phyloP scores from a whole-genome alignment of 2,797 vertebrate species.

The Sebastes elongatus region DNA sequence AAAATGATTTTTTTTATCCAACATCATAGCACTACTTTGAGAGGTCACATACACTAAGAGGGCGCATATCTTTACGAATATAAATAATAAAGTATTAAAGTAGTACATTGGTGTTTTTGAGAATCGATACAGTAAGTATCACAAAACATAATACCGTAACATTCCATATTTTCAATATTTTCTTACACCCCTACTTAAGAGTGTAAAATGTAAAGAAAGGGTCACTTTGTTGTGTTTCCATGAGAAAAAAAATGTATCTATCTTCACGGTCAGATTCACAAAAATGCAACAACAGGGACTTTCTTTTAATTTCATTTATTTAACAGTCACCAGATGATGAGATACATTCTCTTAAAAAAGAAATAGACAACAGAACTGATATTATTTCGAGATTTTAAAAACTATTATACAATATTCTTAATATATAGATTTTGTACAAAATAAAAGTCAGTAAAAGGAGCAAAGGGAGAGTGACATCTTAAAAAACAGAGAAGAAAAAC shows the following conservation, averaged over 20 bases:
- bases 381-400: conserved; percentile 83
- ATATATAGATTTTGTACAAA: conserved; percentile 89
- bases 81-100: too few species aligned
- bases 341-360: conserved; percentile 89
- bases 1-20: too few species aligned
- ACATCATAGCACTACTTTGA: too few species aligned
- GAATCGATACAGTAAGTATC: too few species aligned
- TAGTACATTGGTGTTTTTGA: too few species aligned
- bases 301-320: conserved; percentile 84
- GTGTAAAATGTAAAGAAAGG: conserved; percentile 4
- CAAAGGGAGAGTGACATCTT: conserved; percentile 70
- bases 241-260: not conserved
- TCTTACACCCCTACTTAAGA: too few species aligned
- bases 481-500: conserved; percentile 66
- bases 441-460: conserved; percentile 82
- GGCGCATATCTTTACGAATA: too few species aligned
- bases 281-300: not conserved
- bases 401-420: conserved; percentile 89
- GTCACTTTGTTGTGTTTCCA: conserved; percentile 24
- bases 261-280: not conserved
- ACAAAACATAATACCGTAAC: too few species aligned
- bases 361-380: conserved; percentile 85
- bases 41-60: too few species aligned
- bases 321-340: conserved; percentile 88
- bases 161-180: too few species aligned